Evolutionary conservation across 2,888 invertebrate genomes (phyloP), one percentile per base, ranked within the genome.

Genomic region (Endotricha flammealis): DNA sequence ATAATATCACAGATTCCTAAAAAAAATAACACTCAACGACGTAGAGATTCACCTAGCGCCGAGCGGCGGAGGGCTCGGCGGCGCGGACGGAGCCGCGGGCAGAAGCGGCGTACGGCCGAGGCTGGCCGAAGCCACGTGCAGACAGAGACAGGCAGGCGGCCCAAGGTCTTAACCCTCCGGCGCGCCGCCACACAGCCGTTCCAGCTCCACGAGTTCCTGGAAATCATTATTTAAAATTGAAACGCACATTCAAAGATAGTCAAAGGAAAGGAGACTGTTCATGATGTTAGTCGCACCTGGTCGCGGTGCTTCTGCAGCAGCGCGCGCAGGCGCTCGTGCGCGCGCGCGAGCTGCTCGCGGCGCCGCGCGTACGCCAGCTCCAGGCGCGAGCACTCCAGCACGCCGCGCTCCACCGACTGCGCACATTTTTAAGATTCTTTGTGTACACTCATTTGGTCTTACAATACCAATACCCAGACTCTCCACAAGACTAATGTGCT

Each of bases 321-420:
- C 42, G 90, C 90, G 53, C 90, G 89, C 45, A 96, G 91, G 8
- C 90, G 89, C 60, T 95, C 94, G 75, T 96, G 96, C 48, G 92
- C 90, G 42, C 91, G 90, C 65, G 92, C 92, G 22, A 96, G 80
- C 46, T 93, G 92, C 54, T 92, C 91, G 50, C 91, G 90, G 39
- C 92, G 91, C 57, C 90, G 90, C 52, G 95, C 93, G 67, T 92
- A 95, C 45, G 92, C 88, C 65, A 92, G 90, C 51, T 92, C 92
- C 57, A 96, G 87, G 38, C 93, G 91, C 46, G 94, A 93, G 40
- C 97, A 91, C 77, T 97, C 97, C 43, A 93, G 92, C 32, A 97
- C 97, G 25, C 96, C 97, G 44, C 94, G 92, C 58, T 94, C 94
- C 46, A 98, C 96, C 4, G 96, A 92, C 57, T 92, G 89, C 42